phyloP scores from a whole-genome alignment of 2,113 vertebrate genomes.

The Manacus vitellinus region DNA sequence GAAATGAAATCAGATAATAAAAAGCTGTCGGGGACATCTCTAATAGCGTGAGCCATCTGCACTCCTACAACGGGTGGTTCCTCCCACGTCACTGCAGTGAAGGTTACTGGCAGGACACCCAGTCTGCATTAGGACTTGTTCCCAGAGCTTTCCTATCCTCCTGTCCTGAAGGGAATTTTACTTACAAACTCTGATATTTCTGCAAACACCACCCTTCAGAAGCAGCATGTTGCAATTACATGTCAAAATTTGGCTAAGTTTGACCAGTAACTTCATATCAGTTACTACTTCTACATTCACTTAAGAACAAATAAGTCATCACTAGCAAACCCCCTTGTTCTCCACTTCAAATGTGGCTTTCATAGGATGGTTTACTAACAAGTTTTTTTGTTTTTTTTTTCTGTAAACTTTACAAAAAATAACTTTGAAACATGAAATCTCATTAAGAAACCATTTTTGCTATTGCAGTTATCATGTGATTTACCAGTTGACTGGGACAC shows the following conservation, averaged over 20 bases:
- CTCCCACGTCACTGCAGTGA: not conserved
- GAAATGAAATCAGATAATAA: not conserved
- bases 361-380: not conserved
- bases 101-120: conserved; percentile 46
- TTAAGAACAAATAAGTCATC: not conserved
- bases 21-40: not conserved
- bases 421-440: not conserved
- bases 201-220: conserved; percentile 31
- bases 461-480: not conserved
- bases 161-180: not conserved
- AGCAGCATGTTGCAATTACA: not conserved
- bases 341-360: not conserved
- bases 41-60: not conserved
- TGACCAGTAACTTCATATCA: not conserved
- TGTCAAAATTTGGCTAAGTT: not conserved
- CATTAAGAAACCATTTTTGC: not conserved
- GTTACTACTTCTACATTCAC: not conserved
- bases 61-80: not conserved
- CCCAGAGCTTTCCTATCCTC: not conserved
- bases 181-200: not conserved
- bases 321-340: not conserved
- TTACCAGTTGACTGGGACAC: not conserved
- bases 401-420: not conserved
- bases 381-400: not conserved
- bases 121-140: not conserved